Conservation (phyloP, 2,113 vertebrate genomes). For the Nycticryphes semicollaris region DNA sequence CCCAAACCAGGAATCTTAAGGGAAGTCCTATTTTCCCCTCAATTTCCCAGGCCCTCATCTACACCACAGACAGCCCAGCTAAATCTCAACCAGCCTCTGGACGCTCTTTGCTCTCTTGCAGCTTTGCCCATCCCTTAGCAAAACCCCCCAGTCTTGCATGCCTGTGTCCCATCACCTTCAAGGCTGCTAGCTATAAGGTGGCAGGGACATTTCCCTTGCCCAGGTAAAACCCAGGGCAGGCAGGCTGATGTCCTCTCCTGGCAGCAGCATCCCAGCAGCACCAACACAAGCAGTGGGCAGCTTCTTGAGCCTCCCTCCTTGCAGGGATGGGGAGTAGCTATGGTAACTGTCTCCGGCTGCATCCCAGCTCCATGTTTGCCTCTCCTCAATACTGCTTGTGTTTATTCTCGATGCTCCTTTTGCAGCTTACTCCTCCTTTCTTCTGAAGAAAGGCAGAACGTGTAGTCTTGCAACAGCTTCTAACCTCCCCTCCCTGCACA, state of each 20-base stretch:
- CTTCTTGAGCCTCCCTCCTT: not conserved
- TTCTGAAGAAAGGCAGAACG: not conserved
- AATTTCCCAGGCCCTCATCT: not conserved
- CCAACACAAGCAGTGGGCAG: not conserved
- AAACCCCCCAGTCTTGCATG: rapidly evolving
- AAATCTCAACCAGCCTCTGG: not conserved
- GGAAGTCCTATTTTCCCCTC: not conserved
- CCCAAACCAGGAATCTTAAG: not conserved
- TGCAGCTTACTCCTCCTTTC: not conserved
- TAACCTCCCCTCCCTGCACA: not conserved
- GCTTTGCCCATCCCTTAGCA: not conserved
- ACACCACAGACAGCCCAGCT: not conserved
- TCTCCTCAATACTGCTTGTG: not conserved
- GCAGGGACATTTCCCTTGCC: not conserved
- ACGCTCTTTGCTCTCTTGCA: not conserved
- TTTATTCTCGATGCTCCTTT: not conserved
- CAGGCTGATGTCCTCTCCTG: not conserved
- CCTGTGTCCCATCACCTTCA: not conserved
- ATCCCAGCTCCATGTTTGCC: constrained; percentile 13
- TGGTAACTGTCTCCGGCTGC: constrained; percentile 14
- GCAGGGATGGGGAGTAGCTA: constrained; percentile 31
- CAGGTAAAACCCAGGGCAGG: not conserved
- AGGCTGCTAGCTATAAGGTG: not conserved
- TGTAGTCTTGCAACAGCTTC: not conserved
- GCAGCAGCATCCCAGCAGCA: not conserved